phyloP scores from a whole-genome alignment of 2,888 invertebrate genomes.

The Megastigmus dorsalis region DNA sequence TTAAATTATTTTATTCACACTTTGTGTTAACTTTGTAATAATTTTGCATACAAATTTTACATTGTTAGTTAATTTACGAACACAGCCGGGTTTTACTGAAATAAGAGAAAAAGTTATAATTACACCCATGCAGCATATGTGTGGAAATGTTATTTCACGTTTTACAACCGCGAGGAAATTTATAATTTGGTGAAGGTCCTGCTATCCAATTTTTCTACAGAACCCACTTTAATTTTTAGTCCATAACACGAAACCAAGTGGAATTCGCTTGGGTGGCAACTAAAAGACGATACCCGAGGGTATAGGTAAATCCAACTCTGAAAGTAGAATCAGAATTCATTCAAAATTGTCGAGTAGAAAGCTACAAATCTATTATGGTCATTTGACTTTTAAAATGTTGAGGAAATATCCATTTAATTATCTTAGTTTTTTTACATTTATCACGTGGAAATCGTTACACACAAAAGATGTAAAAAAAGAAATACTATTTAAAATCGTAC shows the following conservation, averaged over 20 bases:
- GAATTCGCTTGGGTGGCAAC: constrained; percentile 26
- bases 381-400: not conserved
- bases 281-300: constrained; percentile 37
- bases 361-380: constrained; percentile 22
- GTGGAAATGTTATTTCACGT: not conserved
- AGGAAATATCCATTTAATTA: too few species aligned
- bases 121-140: not conserved
- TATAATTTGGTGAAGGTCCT: not conserved
- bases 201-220: constrained; percentile 6
- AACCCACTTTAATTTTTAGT: constrained; percentile 13
- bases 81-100: too few species aligned
- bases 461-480: too few species aligned
- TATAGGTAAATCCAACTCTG: constrained; percentile 1
- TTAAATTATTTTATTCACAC: too few species aligned
- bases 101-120: not conserved
- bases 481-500: too few species aligned
- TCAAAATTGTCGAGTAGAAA: constrained; percentile 38
- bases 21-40: too few species aligned
- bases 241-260: not conserved
- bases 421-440: too few species aligned
- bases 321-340: constrained; percentile 41
- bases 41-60: too few species aligned
- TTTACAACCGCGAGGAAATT: not conserved
- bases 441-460: too few species aligned
- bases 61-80: too few species aligned